Base-by-base conservation (phyloP, 2,113 vertebrate species). In the Oryzias melastigma region DNA sequence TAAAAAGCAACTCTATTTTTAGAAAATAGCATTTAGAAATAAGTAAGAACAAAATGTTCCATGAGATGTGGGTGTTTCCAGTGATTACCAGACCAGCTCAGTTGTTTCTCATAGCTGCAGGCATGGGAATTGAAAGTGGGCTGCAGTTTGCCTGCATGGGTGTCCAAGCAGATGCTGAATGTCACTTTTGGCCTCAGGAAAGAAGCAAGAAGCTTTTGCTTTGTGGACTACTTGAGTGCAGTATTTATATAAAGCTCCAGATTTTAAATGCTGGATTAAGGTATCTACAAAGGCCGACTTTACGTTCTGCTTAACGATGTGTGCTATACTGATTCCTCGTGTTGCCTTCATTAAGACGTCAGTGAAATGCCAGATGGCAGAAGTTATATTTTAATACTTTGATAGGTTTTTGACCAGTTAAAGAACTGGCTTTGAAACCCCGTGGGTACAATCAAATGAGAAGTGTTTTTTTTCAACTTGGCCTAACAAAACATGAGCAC, bases 91-190 rank as follows among this genome's bases (percentile, higher is more conserved):
- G 35, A 35, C 35, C 35, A 35, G 10, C 35, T 35, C 35, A 35
- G 35, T 35, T 35, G 8, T 35, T 12, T 35, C 35, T 35, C 35
- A 35, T 35, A 35, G 35, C 35, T 35, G 35, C 35, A 35, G 35
- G 35, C 35, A 18, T 41, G 19, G 24, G 24, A 12, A 41, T 50
- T 24, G 15, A 59, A 35, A 47, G 5, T 5, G 4, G 19, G 25
- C 15, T 55, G n/a, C 40, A 62, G 62, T 67, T 58, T 51, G 14
- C 56, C 46, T 17, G 18, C 44, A 48, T 71, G 22, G 55, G 41
- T 64, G 63, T 75, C 64, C 52, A 74, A 42, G 61, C 71, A 71
- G 65, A 73, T 78, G 68, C 71, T 80, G 55, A 67, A 75, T 80
- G 73, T 68, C 46, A 68, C 61, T 61, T 69, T 58, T 50, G 70